Evolutionary conservation across 2,888 invertebrate genomes (phyloP).

Genomic region (Lissonota sp.): DNA sequence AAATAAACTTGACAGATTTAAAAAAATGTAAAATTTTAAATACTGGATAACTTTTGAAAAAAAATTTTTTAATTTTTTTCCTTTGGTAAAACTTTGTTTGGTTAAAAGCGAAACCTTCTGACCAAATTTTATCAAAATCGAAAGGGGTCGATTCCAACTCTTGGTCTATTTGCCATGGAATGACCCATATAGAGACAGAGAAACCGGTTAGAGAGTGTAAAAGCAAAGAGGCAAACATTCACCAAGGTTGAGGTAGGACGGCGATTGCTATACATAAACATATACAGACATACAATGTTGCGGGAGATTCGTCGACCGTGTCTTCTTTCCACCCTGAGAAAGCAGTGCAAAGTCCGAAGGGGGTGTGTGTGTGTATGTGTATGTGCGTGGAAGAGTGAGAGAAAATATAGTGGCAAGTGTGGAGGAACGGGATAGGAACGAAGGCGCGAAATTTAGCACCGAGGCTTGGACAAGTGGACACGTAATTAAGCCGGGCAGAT

Average conservation of each 20-base stretch:
- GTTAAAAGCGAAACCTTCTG: no score
- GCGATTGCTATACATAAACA: neutral
- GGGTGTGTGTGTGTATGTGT: conserved; percentile 9
- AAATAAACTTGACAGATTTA: no score
- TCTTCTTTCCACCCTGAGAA: conserved; percentile 22
- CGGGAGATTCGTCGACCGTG: conserved; percentile 30
- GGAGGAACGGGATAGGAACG: conserved; percentile 32
- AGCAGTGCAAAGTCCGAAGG: conserved; percentile 28
- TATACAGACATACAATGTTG: neutral
- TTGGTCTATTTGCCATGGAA: no score
- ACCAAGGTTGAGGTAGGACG: conserved; percentile 26
- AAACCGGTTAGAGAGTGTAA: neutral
- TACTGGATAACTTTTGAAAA: no score
- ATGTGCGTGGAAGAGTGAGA: conserved; percentile 27
- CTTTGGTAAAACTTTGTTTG: no score
- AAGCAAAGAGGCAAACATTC: conserved; percentile 26
- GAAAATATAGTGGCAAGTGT: conserved; percentile 3
- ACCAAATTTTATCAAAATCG: no score
- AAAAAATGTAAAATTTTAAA: no score
- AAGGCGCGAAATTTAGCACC: conserved; percentile 73
- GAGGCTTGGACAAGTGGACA: conserved; percentile 78
- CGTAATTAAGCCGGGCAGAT: conserved; percentile 80
- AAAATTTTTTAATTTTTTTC: no score
- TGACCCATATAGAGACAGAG: neutral
- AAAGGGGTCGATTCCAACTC: no score